Conservation (phyloP, 2,797 vertebrate species). For the Takifugu rubripes region DNA sequence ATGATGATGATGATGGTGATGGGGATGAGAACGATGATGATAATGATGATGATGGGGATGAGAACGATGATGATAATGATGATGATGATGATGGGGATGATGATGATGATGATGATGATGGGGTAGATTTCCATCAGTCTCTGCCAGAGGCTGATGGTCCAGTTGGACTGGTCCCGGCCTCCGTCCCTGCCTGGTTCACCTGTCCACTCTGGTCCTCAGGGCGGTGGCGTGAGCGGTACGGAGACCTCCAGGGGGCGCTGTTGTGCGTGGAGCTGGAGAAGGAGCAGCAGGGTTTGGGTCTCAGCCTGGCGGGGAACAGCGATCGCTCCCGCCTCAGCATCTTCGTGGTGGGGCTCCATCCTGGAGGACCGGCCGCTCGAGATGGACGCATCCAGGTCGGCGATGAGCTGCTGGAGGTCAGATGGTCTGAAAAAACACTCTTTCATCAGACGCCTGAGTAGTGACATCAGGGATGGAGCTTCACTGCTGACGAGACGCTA, state of each 20-base stretch:
- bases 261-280: conserved; percentile 93
- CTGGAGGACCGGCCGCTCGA: conserved; percentile 81
- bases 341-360: conserved; percentile 90
- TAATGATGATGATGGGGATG: no score
- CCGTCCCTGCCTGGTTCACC: neutral
- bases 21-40: no score
- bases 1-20: no score
- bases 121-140: no score
- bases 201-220: conserved; percentile 63
- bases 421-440: neutral
- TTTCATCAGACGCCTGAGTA: no score
- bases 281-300: conserved; percentile 87
- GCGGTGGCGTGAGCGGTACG: conserved; percentile 90
- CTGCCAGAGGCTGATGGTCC: no score
- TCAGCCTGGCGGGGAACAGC: conserved; percentile 93
- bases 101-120: no score
- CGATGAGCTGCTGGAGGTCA: conserved; percentile 92
- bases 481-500: no score
- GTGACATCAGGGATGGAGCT: no score
- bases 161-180: no score
- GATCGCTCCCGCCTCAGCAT: conserved; percentile 91
- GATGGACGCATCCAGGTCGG: conserved; percentile 86
- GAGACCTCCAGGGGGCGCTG: conserved; percentile 87
- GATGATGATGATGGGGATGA: no score
- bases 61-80: no score